Evolutionary conservation across 2,113 vertebrate species (phyloP).

Genomic region (Zonotrichia leucophrys): DNA sequence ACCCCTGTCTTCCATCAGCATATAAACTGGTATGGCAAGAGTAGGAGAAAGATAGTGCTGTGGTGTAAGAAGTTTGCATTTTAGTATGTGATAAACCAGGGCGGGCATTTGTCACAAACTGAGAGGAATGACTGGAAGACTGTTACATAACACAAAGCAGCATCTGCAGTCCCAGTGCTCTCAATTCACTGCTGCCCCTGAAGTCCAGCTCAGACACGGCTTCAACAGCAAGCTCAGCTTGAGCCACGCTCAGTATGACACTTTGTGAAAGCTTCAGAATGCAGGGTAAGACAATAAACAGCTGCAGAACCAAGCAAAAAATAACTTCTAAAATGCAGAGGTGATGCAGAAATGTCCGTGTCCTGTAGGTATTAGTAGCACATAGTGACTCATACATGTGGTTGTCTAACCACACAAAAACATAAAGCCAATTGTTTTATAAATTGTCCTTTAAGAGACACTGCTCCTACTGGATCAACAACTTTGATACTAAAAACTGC

Average conservation of each 20-base stretch:
- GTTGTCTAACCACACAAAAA: background rate
- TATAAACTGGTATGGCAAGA: background rate
- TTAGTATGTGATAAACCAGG: background rate
- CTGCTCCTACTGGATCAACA: background rate
- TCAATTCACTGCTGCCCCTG: background rate
- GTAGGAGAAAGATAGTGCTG: background rate
- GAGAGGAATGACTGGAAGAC: background rate
- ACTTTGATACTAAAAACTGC: background rate
- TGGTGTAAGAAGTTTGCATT: background rate
- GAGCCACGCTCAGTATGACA: background rate
- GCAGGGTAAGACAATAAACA: background rate
- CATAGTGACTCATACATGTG: rapidly evolving
- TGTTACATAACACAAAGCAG: background rate
- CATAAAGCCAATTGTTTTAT: background rate
- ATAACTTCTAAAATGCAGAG: background rate
- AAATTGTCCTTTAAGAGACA: background rate
- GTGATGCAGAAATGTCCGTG: background rate
- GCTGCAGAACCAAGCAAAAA: background rate
- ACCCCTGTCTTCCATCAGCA: rapidly evolving
- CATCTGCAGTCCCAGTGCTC: background rate
- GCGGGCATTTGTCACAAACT: background rate
- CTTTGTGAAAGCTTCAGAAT: background rate
- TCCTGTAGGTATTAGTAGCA: background rate
- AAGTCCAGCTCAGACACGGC: background rate
- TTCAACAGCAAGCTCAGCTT: background rate